These are phyloP conservation scores for Pseudomyrmex sp. DNA, from an alignment of 1,140 invertebrate genomes.

Conservation along the genomic window DNA sequence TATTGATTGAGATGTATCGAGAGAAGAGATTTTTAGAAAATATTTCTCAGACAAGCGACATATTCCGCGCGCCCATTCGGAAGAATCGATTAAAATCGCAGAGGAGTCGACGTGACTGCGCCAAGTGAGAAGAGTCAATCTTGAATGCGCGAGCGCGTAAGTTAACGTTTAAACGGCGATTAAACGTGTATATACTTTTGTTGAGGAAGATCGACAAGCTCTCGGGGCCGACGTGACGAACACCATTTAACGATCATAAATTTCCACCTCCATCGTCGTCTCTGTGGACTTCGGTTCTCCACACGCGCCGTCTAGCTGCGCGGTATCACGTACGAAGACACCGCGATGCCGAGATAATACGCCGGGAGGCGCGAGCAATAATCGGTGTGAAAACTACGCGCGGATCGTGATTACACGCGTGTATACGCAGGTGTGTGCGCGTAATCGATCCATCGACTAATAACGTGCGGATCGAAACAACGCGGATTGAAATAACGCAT, in stretches of 20 bases:
- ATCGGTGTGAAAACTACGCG: constrained; percentile 14
- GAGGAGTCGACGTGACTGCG: constrained; percentile 55
- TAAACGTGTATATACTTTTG: constrained; percentile 40
- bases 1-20: background rate
- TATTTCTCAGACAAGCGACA: no score
- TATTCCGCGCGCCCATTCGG: no score
- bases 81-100: background rate
- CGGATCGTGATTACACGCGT: constrained; percentile 2
- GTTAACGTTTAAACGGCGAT: constrained; percentile 64
- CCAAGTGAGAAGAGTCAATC: constrained; percentile 15
- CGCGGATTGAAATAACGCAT: background rate
- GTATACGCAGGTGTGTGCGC: background rate
- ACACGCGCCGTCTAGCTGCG: constrained; percentile 33
- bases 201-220: constrained; percentile 58
- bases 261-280: constrained; percentile 46
- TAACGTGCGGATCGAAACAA: background rate
- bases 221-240: constrained; percentile 12
- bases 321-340: constrained; percentile 63
- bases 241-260: constrained; percentile 64
- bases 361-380: constrained; percentile 33
- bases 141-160: constrained; percentile 41
- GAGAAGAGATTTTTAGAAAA: background rate
- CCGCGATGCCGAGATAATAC: constrained; percentile 61
- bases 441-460: constrained; percentile 26
- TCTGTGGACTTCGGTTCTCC: constrained; percentile 17